A percentile compares a stretch with the other conserved stretches of the same genome.
phyloP scores from a whole-genome alignment of 2,797 vertebrate species.

The Ctenosaura bakeri region DNA sequence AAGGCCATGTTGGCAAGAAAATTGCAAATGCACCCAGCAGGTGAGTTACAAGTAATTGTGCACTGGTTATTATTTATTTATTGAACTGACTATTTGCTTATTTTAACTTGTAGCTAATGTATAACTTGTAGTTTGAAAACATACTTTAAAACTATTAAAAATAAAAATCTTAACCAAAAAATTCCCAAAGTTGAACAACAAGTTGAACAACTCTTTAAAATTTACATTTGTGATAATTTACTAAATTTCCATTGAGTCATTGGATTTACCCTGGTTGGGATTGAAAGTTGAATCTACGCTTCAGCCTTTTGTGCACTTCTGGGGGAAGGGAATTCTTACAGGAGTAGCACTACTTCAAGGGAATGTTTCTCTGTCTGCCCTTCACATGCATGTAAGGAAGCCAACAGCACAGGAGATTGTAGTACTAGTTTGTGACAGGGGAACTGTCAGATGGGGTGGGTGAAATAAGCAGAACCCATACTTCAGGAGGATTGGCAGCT shows the following conservation, averaged over 20 bases:
- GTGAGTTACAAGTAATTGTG: conserved; percentile 74
- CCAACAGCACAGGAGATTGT: neutral
- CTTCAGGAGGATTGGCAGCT: neutral
- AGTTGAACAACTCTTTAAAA: no score
- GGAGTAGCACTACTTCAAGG: neutral
- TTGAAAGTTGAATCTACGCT: no score
- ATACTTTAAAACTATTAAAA: neutral
- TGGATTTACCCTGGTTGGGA: no score
- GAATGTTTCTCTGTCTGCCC: neutral
- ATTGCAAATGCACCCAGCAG: conserved; percentile 79
- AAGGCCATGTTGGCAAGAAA: conserved; percentile 85
- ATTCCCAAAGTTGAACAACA: no score
- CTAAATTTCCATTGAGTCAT: no score
- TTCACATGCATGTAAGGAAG: neutral
- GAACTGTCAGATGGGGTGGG: neutral
- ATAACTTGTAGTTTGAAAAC: neutral
- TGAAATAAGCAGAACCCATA: neutral
- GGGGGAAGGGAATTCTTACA: neutral
- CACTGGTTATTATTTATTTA: neutral
- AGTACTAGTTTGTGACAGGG: neutral
- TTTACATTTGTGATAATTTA: no score
- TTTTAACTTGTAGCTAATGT: neutral
- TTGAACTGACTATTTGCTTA: neutral
- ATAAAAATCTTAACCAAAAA: neutral
- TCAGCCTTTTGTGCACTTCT: neutral